phyloP scores from a whole-genome alignment of 1,140 invertebrate species.

The Melitaea cinxia region DNA sequence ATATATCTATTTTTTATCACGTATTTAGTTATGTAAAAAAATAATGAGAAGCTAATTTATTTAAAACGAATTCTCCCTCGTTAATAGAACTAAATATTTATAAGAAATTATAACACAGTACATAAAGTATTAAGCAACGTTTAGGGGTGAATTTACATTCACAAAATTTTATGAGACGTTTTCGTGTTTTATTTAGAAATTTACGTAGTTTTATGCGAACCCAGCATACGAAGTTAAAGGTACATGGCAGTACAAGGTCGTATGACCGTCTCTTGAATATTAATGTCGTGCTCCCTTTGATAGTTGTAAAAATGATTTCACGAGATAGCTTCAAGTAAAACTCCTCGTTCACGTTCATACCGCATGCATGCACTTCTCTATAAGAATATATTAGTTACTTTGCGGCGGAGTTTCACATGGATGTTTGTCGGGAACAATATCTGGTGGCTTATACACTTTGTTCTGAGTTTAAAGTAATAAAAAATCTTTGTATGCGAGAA shows the following conservation, averaged over 20 bases:
- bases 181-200: slow-evolving; percentile 66
- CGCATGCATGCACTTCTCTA: slow-evolving; percentile 46
- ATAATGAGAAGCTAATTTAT: no score
- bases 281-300: slow-evolving; percentile 69
- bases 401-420: slow-evolving; percentile 44
- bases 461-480: slow-evolving; percentile 48
- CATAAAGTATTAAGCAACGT: no score
- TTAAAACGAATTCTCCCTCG: no score
- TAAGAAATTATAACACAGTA: no score
- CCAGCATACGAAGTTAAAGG: slow-evolving; percentile 36
- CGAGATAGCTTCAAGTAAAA: slow-evolving; percentile 49
- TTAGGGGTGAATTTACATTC: slow-evolving; percentile 22
- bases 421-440: slow-evolving; percentile 49
- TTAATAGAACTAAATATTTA: no score
- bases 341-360: slow-evolving; percentile 34
- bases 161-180: slow-evolving; percentile 46
- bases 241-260: slow-evolving; percentile 59
- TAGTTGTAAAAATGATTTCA: slow-evolving; percentile 73
- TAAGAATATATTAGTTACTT: slow-evolving; percentile 52
- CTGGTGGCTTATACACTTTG: slow-evolving; percentile 46
- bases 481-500: slow-evolving; percentile 40
- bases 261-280: slow-evolving; percentile 69
- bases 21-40: no score
- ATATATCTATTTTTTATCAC: no score
- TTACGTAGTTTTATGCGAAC: slow-evolving; percentile 43